Percentiles rank a stretch among this genome's conserved stretches.
Conservation (phyloP, 2,797 vertebrate genomes). For the Capromys pilorides region DNA sequence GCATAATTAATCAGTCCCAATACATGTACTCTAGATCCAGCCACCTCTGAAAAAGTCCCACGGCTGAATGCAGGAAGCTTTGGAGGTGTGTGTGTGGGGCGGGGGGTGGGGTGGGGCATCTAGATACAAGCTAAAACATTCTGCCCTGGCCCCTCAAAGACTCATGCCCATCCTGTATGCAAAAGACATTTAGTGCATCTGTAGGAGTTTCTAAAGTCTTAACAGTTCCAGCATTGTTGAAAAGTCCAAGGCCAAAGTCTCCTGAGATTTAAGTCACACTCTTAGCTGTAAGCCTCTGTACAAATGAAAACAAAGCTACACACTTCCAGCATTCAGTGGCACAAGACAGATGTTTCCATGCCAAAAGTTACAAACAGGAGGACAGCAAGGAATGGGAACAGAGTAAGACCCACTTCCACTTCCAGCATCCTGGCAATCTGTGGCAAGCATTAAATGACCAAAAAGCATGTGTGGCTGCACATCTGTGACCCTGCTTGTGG, state of each 20-base stretch:
- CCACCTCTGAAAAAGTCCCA: not conserved
- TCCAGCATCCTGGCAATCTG: not conserved
- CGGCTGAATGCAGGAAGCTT: not conserved
- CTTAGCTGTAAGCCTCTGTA: not conserved
- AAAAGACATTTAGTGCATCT: not conserved
- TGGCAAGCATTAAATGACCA: not conserved
- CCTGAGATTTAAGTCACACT: not conserved
- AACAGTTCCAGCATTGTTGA: not conserved
- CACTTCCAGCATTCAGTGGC: not conserved
- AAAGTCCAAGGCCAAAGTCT: not conserved
- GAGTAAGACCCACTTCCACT: not conserved
- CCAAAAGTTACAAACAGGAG: not conserved
- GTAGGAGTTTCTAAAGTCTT: not conserved
- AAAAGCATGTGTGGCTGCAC: not conserved
- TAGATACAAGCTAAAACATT: not conserved
- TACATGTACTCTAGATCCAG: not conserved
- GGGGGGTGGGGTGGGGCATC: not conserved
- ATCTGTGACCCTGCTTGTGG: not conserved
- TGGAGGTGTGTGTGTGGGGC: not conserved
- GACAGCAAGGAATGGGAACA: not conserved
- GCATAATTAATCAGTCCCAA: not conserved
- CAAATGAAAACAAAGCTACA: not conserved
- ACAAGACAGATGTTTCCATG: not conserved
- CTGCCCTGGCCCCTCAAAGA: not conserved
- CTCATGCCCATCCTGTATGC: not conserved